phyloP scores from a whole-genome alignment of 2,888 invertebrate species.

The Machimus rusticus region DNA sequence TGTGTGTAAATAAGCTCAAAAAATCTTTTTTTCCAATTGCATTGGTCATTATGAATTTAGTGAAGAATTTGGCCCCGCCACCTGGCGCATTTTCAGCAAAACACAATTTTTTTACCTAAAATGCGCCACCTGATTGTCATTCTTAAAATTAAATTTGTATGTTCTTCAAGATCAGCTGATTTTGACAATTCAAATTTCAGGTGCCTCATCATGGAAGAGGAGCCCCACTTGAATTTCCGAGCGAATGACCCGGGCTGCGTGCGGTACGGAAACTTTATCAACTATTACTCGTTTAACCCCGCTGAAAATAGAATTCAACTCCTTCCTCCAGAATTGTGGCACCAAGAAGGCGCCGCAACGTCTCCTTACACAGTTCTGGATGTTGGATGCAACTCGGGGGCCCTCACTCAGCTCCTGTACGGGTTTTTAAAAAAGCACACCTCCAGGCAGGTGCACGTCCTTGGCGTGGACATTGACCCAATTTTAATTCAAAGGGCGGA shows the following conservation, averaged over 20 bases:
- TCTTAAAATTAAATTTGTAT: neutral
- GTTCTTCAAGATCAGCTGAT: neutral
- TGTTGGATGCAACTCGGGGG: slow-evolving; percentile 76
- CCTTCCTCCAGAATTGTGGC: slow-evolving; percentile 63
- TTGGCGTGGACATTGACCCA: slow-evolving; percentile 81
- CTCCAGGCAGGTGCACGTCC: slow-evolving; percentile 51
- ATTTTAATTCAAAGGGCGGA: slow-evolving; percentile 73
- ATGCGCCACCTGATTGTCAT: neutral
- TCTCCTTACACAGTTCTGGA: slow-evolving; percentile 66
- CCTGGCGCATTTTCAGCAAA: neutral
- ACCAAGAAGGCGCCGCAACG: slow-evolving; percentile 53
- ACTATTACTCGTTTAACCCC: slow-evolving; percentile 84
- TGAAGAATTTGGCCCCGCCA: neutral
- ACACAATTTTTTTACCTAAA: neutral
- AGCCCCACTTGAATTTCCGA: slow-evolving; percentile 50
- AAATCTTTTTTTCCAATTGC: neutral
- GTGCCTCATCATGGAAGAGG: slow-evolving; percentile 40
- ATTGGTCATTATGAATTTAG: neutral
- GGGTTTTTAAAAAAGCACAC: slow-evolving; percentile 61
- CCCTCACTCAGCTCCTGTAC: slow-evolving; percentile 71
- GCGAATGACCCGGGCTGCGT: slow-evolving; percentile 77
- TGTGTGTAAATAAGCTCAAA: no score
- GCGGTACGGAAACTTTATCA: slow-evolving; percentile 83
- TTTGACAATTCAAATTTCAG: neutral
- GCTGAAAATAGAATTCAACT: slow-evolving; percentile 72